These are phyloP conservation scores for Cydia pomonella DNA, from an alignment of 1,140 invertebrate species.

Conservation along the genomic window DNA sequence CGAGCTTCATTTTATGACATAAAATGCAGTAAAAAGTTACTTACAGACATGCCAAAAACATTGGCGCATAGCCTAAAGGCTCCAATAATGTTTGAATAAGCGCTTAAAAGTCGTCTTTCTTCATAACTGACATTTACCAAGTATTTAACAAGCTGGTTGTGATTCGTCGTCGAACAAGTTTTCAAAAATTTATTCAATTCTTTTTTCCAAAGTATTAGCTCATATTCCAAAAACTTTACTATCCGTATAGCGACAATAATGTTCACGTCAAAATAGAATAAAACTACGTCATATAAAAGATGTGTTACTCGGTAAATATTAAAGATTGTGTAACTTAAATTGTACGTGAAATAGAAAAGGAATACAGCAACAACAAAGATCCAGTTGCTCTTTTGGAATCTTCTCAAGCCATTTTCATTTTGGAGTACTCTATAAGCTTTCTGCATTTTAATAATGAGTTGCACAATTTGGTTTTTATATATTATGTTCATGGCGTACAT, in stretches of 20 bases:
- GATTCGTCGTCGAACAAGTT: not conserved
- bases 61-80: not conserved
- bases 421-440: not conserved
- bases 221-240: constrained; percentile 20
- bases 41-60: not conserved
- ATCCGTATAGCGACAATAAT: constrained; percentile 18
- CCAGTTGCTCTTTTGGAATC: not conserved
- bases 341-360: not conserved
- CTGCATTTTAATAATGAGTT: not conserved
- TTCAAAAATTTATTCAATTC: not conserved
- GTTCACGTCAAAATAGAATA: constrained; percentile 32
- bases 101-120: not conserved
- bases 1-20: too few relatives aligned
- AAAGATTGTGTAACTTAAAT: not conserved
- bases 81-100: not conserved
- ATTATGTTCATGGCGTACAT: not conserved
- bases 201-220: constrained; percentile 4
- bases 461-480: not conserved
- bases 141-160: not conserved
- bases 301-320: not conserved
- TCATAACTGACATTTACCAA: not conserved
- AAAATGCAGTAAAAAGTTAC: not conserved
- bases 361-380: not conserved
- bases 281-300: not conserved
- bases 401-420: not conserved